Base-by-base conservation (phyloP, 2,113 vertebrate species). In the Lepidothrix coronata region DNA sequence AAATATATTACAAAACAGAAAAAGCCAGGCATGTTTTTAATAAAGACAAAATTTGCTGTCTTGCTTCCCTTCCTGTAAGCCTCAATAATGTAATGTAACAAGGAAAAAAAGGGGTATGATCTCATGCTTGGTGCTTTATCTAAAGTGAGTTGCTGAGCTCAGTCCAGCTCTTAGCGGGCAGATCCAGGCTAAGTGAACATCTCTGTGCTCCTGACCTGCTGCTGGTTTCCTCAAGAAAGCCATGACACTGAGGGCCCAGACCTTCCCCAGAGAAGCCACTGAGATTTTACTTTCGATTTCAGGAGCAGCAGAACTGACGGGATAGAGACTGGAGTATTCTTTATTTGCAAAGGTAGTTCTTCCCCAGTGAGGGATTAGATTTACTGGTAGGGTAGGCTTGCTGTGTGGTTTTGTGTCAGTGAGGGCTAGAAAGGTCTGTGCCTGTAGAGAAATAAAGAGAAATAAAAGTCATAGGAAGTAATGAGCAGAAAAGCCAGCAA, bases 121-220 rank as follows among this genome's bases (percentile, higher is more conserved):
- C 70, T 95, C 89, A 95, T 91, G 39, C 70, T 75, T 4, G 1
- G 44, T 82, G 89, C 55, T 85, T 91, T 94, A 71, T 89, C 68
- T 95, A 13, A 89, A 96, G 80, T 87, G 94, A 89, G 17, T 11
- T 81, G 73, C 70, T 95, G 93, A 67, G 85, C 51, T 79, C 44
- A 78, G 68, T 68, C 84, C 87, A 94, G 66, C 86, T 85, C 57
- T 83, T 27, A 55, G 77, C 1, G 1, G 59, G 54, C 61, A 88
- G 79, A 62, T 39, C 41, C 27, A 89, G 49, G 25, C 66, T 54
- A 19, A 24, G 52, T 13, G 66, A 92, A 44, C 20, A 68, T 95
- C 86, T 75, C 35, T 49, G 41, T 0, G 3, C 41, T 87, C 76
- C 62, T 81, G 57, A 84, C 30, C 37, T 79, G 46, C 59, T 81